phyloP scores from a whole-genome alignment of 2,888 invertebrate species.

The Diploptera punctata region DNA sequence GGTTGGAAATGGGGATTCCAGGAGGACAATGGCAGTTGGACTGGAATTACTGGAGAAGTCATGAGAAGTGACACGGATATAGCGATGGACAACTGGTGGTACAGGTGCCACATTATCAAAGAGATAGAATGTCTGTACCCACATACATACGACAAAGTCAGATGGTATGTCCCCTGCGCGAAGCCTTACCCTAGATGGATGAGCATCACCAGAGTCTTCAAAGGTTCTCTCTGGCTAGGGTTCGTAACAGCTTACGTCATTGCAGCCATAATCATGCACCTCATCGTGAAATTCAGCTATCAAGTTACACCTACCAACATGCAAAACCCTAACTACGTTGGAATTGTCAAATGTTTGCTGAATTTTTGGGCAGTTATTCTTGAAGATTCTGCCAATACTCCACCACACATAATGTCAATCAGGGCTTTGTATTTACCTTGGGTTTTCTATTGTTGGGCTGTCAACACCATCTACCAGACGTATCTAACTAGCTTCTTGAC shows the following conservation, averaged over 20 bases:
- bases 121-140: conserved; percentile 8
- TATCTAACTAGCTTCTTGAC: conserved; percentile 24
- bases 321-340: not conserved
- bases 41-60: conserved; percentile 3
- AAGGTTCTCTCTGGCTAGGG: conserved; percentile 1
- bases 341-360: not conserved
- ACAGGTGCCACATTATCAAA: conserved; percentile 14
- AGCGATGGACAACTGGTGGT: conserved; percentile 7
- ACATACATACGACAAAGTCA: not conserved
- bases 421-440: not conserved
- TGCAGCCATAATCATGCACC: not conserved
- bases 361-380: conserved; percentile 12
- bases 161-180: conserved; percentile 22
- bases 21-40: not conserved
- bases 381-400: not conserved
- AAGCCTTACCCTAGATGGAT: conserved; percentile 10
- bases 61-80: not conserved
- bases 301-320: not conserved
- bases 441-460: conserved; percentile 22
- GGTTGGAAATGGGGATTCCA: conserved; percentile 4
- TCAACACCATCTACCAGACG: conserved; percentile 31
- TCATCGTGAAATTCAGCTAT: not conserved
- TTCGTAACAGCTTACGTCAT: not conserved
- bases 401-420: not conserved
- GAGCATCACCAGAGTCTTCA: conserved; percentile 11